Evolutionary conservation across 2,797 vertebrate species (phyloP).

Genomic region (Botia almorhae): DNA sequence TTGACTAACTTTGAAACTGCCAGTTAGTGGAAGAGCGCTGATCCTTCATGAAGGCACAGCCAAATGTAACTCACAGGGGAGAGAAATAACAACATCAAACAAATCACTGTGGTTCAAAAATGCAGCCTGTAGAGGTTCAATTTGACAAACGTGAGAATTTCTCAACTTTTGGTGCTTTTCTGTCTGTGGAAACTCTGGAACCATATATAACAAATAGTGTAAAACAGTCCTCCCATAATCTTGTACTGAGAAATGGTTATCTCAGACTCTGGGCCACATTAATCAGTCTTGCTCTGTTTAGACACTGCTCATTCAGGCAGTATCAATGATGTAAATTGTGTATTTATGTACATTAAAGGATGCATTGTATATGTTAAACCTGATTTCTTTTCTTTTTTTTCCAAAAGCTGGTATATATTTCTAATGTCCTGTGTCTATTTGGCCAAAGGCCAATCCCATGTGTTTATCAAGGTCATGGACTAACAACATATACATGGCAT

Average conservation of each 20-base stretch:
- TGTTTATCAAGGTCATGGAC: slow-evolving; percentile 38
- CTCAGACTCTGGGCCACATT: slow-evolving; percentile 75
- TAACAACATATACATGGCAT: not conserved
- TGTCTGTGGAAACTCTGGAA: slow-evolving; percentile 42
- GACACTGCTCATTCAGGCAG: slow-evolving; percentile 68
- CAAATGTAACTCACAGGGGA: slow-evolving; percentile 62
- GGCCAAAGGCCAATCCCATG: slow-evolving; percentile 30
- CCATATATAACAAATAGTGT: slow-evolving; percentile 48
- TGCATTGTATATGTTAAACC: slow-evolving; percentile 23
- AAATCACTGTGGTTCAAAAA: slow-evolving; percentile 48
- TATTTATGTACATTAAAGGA: slow-evolving; percentile 73
- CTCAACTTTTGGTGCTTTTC: slow-evolving; percentile 23
- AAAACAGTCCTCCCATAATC: slow-evolving; percentile 71
- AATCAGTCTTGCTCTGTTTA: slow-evolving; percentile 79
- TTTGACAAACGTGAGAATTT: slow-evolving; percentile 70
- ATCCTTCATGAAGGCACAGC: slow-evolving; percentile 65
- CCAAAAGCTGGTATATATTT: slow-evolving; percentile 11
- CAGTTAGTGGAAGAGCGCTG: slow-evolving; percentile 69
- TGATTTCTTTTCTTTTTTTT: slow-evolving; percentile 25
- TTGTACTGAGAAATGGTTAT: slow-evolving; percentile 76
- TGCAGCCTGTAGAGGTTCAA: slow-evolving; percentile 65
- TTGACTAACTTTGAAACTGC: slow-evolving; percentile 52
- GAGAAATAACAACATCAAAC: slow-evolving; percentile 33
- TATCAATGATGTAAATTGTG: slow-evolving; percentile 71
- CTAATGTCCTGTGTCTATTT: not conserved